Conservation (phyloP, 2,113 vertebrate species). For the Ochotona curzoniae region DNA sequence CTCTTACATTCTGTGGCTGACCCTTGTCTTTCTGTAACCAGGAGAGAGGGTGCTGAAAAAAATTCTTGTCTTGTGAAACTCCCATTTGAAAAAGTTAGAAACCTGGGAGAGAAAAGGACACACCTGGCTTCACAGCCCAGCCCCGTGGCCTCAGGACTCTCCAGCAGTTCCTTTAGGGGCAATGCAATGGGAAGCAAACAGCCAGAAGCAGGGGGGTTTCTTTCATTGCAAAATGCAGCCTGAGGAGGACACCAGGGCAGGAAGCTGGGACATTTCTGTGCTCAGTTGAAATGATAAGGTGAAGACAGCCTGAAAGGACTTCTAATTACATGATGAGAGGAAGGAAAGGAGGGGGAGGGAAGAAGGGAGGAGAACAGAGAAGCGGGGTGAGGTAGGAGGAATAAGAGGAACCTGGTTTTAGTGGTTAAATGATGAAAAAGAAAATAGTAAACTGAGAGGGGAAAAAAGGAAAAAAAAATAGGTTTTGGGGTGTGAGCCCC, state of each 20-base stretch:
- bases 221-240: slow-evolving; percentile 73
- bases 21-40: neutral
- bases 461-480: neutral
- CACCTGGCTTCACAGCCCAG: neutral
- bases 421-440: slow-evolving; percentile 41
- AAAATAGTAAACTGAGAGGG: neutral
- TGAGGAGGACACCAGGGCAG: slow-evolving; percentile 68
- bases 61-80: slow-evolving; percentile 25
- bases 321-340: slow-evolving; percentile 76
- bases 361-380: slow-evolving; percentile 10
- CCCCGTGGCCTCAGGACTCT: slow-evolving; percentile 7
- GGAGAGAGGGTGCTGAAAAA: neutral
- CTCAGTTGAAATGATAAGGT: slow-evolving; percentile 81
- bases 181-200: neutral
- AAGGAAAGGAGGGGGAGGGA: slow-evolving; percentile 7
- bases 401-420: slow-evolving; percentile 46
- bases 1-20: neutral
- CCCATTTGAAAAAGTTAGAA: slow-evolving; percentile 29
- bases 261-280: slow-evolving; percentile 64
- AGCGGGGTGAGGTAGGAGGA: neutral
- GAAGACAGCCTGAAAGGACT: slow-evolving; percentile 77
- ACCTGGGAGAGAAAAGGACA: neutral
- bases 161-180: neutral
- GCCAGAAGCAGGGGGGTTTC: slow-evolving; percentile 46
- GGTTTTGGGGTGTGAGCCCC: neutral